These are phyloP conservation scores for human (Homo sapiens) DNA, from an alignment of 2,113 vertebrate species.

Conservation along the genomic window GRCh38 chr18:69607501-69608000, in stretches of 20 bases:
- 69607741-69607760: background rate
- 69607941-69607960: background rate
- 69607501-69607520: background rate
- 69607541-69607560: background rate
- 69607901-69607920: background rate
- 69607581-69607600: background rate
- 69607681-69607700: background rate
- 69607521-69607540: background rate
- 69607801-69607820: background rate
- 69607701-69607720: background rate
- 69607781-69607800: too few relatives aligned
- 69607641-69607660: background rate
- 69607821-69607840: background rate
- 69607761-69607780: background rate
- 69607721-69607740: background rate
- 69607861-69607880: background rate
- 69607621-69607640: background rate
- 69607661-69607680: background rate
- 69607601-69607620: background rate
- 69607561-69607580: background rate
- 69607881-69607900: background rate
- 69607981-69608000: background rate
- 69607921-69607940: background rate
- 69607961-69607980: too few relatives aligned
- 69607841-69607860: background rate